Evolutionary conservation across 2,888 invertebrate species (phyloP).

Genomic region (Dilophus febrilis): DNA sequence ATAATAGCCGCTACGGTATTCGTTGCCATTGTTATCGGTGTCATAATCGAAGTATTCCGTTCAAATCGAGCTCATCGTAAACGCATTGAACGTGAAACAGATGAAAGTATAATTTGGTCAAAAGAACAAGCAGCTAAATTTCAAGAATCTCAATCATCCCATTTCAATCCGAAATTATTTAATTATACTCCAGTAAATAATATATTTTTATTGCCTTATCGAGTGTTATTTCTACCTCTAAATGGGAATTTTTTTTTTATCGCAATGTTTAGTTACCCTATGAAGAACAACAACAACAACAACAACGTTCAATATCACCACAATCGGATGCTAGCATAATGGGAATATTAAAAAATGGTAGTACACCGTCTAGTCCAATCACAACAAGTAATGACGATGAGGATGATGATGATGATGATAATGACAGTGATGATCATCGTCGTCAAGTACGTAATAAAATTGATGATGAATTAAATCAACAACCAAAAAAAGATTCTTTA

Average conservation of each 20-base stretch:
- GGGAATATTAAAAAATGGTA: constrained; percentile 29
- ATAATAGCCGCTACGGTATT: constrained; percentile 61
- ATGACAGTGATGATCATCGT: too few relatives aligned
- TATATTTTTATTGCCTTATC: constrained; percentile 4
- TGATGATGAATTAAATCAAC: too few relatives aligned
- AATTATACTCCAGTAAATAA: constrained; percentile 35
- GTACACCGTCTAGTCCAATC: not conserved
- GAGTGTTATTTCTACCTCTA: constrained; percentile 1
- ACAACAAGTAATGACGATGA: too few relatives aligned
- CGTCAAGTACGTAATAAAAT: too few relatives aligned
- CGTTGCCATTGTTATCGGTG: constrained; percentile 46
- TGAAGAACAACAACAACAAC: too few relatives aligned
- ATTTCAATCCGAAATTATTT: constrained; percentile 22
- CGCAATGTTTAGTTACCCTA: too few relatives aligned
- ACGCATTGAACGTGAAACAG: constrained; percentile 56
- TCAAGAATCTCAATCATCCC: constrained; percentile 39
- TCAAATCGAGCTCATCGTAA: constrained; percentile 56
- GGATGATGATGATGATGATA: too few relatives aligned
- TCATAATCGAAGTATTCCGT: constrained; percentile 58
- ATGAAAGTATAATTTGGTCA: constrained; percentile 53
- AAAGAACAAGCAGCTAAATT: constrained; percentile 55
- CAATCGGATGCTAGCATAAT: constrained; percentile 14
- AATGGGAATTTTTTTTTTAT: constrained; percentile 1
- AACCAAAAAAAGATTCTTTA: too few relatives aligned
- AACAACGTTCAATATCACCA: not conserved